Base-by-base conservation (phyloP, 2,888 invertebrate species). In the Callimorpha dominula region DNA sequence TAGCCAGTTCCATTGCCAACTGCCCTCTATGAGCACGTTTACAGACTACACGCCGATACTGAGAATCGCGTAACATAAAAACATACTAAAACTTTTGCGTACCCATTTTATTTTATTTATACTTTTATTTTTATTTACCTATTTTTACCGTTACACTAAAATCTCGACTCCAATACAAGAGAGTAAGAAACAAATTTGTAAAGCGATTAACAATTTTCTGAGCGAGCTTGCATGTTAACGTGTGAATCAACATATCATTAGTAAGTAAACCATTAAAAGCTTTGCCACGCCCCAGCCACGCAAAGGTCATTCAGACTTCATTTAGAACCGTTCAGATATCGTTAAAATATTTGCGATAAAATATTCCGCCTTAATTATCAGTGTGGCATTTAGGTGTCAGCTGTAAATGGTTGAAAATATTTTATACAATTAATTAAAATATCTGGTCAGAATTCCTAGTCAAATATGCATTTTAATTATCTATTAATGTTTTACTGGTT, bases 271-370 rank as follows among this genome's bases (percentile, higher is more conserved):
- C 20, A 54, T 63, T 62, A 63, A 43, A 67, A 73, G 65, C 43
- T 65, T 52, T 54, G 50, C 68, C 15, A 65, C 54, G 43, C 54
- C 11, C n/a, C 52, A 60, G 40, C 43, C 71, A 67, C 74, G 71
- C 65, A 63, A 46, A 4, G 52, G 65, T 73, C 78, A 80, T 83
- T 73, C 79, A 78, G 78, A 77, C 66, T 64, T 74, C 75, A 76
- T 83, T 83, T 76, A 62, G 72, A 80, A 74, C 74, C 71, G 67
- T 76, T 74, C 43, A 77, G 63, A 67, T 65, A 77, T 83, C 81
- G 74, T 83, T 77, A 81, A 81, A 78, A 81, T 83, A 75, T 81
- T 79, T 82, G 76, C 84, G 81, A 79, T 80, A 75, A 82, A 77
- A 70, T 73, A 40, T 64, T 69, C 78, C 60, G 57, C n/a, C 67